These are phyloP conservation scores for Catharus fuscescens DNA, from an alignment of 2,113 vertebrate genomes.

Conservation along the genomic window DNA sequence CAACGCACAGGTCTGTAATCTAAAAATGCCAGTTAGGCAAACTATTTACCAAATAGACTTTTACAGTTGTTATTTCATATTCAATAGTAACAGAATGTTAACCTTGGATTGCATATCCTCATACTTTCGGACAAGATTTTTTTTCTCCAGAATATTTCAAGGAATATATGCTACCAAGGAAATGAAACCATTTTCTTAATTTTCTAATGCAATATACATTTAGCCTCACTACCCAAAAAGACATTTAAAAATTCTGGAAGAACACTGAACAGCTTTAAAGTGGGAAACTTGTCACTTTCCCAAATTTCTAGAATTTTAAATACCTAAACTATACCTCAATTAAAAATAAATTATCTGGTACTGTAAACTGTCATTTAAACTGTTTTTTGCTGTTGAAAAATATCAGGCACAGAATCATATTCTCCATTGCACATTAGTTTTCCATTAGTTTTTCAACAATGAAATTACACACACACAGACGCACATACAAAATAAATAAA, in stretches of 20 bases:
- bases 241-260: conserved; percentile 35
- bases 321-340: conserved; percentile 54
- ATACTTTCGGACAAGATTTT: not conserved
- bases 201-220: not conserved
- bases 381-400: conserved; percentile 48
- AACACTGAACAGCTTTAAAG: conserved; percentile 39
- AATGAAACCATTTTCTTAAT: not conserved
- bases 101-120: not conserved
- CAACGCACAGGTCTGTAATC: not conserved
- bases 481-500: conserved; percentile 69
- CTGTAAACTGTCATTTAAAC: conserved; percentile 54
- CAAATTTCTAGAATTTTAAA: conserved; percentile 61
- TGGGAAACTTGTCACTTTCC: conserved; percentile 37
- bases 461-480: conserved; percentile 64
- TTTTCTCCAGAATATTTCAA: not conserved
- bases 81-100: not conserved
- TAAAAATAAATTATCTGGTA: conserved; percentile 62
- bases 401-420: conserved; percentile 63
- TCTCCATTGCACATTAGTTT: conserved; percentile 78
- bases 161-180: not conserved
- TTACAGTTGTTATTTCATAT: not conserved
- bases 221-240: not conserved
- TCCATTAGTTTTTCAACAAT: conserved; percentile 75
- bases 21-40: not conserved
- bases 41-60: not conserved